Evolutionary conservation across 1,140 invertebrate genomes (phyloP).

Genomic region (Diorhabda elongata): DNA sequence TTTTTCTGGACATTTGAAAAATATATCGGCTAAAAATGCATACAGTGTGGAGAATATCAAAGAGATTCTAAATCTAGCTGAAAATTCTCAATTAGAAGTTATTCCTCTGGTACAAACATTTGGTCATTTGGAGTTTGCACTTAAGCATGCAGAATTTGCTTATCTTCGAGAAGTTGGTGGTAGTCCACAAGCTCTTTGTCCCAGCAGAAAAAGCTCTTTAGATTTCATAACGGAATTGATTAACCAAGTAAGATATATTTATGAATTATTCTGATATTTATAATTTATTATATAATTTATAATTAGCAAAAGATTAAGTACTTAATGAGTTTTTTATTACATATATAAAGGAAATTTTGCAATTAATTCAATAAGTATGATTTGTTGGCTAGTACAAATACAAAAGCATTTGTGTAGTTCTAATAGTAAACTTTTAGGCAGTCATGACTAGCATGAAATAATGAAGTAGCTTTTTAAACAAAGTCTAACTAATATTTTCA

Average conservation of each 20-base stretch:
- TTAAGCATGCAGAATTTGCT: conserved; percentile 76
- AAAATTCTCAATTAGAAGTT: conserved; percentile 67
- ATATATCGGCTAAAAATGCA: conserved; percentile 69
- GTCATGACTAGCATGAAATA: no score
- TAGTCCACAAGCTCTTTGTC: conserved; percentile 81
- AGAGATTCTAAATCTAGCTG: conserved; percentile 60
- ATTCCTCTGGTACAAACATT: conserved; percentile 95
- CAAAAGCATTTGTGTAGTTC: no score
- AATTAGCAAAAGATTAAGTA: no score
- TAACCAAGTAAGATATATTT: conserved; percentile 63
- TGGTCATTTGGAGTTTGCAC: conserved; percentile 87
- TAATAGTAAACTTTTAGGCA: no score
- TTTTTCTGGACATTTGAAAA: conserved; percentile 64
- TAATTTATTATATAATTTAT: no score
- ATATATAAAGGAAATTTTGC: no score
- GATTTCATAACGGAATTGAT: conserved; percentile 73
- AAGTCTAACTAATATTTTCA: no score
- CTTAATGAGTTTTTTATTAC: no score
- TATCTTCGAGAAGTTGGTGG: conserved; percentile 72
- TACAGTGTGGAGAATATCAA: conserved; percentile 69
- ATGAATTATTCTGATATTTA: no score
- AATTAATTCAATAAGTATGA: no score
- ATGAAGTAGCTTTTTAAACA: no score
- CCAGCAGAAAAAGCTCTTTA: conserved; percentile 68
- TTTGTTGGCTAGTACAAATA: no score